Percentiles rank a stretch among this genome's conserved stretches.
Evolutionary conservation across 2,797 vertebrate genomes (phyloP).

Genomic region (Acomys russatus): DNA sequence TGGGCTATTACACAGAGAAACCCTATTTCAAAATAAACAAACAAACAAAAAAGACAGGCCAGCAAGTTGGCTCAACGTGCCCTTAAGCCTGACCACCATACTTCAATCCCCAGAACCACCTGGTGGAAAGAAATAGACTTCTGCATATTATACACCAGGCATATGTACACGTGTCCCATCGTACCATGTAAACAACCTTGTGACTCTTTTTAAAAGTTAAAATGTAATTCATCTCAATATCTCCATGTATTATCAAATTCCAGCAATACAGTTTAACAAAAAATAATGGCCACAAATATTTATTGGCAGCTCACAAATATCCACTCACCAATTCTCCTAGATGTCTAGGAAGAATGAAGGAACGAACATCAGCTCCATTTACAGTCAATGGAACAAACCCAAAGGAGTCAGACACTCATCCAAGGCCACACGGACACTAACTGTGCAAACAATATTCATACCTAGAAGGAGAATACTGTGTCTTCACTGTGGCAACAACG

Average conservation of each 20-base stretch:
- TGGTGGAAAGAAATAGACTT: neutral
- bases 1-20: too few species aligned
- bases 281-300: neutral
- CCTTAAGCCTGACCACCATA: neutral
- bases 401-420: neutral
- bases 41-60: too few species aligned
- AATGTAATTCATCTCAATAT: neutral
- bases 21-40: too few species aligned
- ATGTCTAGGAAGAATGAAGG: neutral
- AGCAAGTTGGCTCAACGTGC: too few species aligned
- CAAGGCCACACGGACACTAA: neutral
- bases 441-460: neutral
- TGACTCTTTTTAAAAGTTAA: constrained; percentile 13
- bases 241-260: neutral
- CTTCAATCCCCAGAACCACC: neutral
- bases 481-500: neutral
- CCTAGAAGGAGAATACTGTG: neutral
- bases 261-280: neutral
- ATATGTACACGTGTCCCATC: neutral
- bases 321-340: neutral
- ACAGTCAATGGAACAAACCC: constrained; percentile 19
- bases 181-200: neutral
- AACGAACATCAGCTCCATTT: neutral
- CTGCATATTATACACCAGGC: neutral
- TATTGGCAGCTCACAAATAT: constrained; percentile 4